Evolutionary conservation across 2,797 vertebrate species (phyloP), one percentile per base, ranked within the genome.

Genomic region (Lophotriccus pileatus): DNA sequence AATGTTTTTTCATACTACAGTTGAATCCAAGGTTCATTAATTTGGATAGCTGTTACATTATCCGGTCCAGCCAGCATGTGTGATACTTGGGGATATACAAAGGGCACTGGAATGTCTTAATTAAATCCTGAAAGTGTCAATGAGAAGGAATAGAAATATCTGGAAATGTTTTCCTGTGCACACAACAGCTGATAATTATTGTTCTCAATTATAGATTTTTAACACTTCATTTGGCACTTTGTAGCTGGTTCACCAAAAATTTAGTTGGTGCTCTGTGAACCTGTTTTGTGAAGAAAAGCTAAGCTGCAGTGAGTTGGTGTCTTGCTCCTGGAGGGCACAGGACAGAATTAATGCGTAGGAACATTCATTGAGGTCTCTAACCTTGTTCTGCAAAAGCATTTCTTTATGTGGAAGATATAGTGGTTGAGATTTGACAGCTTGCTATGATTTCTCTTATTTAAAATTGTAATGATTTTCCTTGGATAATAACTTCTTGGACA

Each of bases 101-200:
- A 89, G 75, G 90, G 62, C 73, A 64, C 69, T 87, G 59, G 39
- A 79, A 84, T 66, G 63, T 79, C 79, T 81, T 96, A 74, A 52
- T 92, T 91, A 92, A 84, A 50, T 32, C 44, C 55, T 67, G 82
- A 56, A 94, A 94, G 47, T 93, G 91, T 89, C 93, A 84, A 12
- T 84, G 74, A 93, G 19, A 74, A 91, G 49, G 85, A 92, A 68
- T 84, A 81, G 83, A 96, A 94, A 79, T 90, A 63, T 53, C 79
- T 93, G 79, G 49, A 50, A 68, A 63, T 73, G 43, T 88, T 78
- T 88, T 90, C 52, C 84, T 62, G 37, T 78, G 70, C 1, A 3
- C 63, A 28, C 30, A 76, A 39, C 79, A 84, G 79, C 77, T 84
- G 80, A 84, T 91, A 63, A 34, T 44, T 69, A 44, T 17, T 78